A percentile compares a stretch with the other conserved stretches of the same genome.
phyloP scores from a whole-genome alignment of 2,797 vertebrate genomes.

The Ceryle rudis region DNA sequence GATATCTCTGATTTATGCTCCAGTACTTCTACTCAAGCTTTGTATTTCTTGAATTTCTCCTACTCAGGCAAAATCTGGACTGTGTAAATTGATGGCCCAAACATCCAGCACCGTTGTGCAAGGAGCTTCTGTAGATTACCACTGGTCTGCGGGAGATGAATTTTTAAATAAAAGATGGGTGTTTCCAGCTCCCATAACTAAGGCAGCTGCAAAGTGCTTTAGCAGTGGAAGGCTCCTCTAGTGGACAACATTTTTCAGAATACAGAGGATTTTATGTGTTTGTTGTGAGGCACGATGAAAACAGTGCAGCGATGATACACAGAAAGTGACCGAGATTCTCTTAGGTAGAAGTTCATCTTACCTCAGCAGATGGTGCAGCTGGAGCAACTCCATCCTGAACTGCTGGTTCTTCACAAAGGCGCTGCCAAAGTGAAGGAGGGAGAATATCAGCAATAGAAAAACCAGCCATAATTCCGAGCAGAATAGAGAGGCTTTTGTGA shows the following conservation, averaged over 20 bases:
- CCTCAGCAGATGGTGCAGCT: background rate
- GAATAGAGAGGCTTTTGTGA: background rate
- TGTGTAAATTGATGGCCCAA: background rate
- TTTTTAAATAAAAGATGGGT: background rate
- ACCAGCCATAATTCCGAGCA: background rate
- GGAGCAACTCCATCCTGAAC: background rate
- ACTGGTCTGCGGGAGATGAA: background rate
- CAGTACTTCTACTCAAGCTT: background rate
- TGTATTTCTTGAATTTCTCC: background rate
- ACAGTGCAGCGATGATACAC: background rate
- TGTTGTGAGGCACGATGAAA: background rate
- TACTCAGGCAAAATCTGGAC: background rate
- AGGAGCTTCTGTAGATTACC: background rate
- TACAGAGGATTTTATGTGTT: background rate
- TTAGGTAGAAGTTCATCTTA: background rate
- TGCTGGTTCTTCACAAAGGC: background rate
- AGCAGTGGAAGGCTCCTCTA: background rate
- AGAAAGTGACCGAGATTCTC: rapidly evolving
- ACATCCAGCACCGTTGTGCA: rapidly evolving
- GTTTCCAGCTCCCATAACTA: background rate
- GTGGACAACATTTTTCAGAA: background rate
- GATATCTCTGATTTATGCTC: background rate
- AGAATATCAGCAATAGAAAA: background rate
- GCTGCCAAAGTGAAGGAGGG: background rate
- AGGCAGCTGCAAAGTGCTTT: background rate